Base-by-base conservation (phyloP, 1,140 invertebrate genomes). In the Lepidostoma basale region DNA sequence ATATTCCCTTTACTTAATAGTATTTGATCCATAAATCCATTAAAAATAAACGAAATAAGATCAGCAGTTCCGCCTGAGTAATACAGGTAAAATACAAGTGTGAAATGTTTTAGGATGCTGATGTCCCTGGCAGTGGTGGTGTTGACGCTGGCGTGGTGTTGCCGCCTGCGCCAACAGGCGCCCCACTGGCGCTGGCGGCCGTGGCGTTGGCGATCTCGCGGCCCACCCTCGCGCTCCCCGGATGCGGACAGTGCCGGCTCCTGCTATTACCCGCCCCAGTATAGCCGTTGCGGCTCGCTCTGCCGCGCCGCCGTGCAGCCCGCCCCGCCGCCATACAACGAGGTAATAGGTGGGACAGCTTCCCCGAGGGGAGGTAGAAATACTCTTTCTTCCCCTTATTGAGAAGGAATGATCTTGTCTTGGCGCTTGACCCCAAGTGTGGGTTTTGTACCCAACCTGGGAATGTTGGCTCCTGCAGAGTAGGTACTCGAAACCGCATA, bases 261-360 rank as follows among this genome's bases (percentile, higher is more conserved):
- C 6, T 90, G 88, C 75, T 92, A 90, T 78, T 87, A 88, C 0
- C 90, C 91, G 10, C 91, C 90, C 1, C 88, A 90, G 72, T 92
- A 92, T 74, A 91, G 89, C 73, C 85, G 90, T 74, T 92, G 91
- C 76, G 89, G 88, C 60, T 92, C 90, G 42, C 90, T 92, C 73
- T 73, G 90, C 74, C 92, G 91, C 75, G 88, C 88, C 58, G 91
- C 90, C 44, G 90, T 92, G 73, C 88, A 91, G 72, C 89, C 90
- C 74, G 85, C 88, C 0, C 87, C 91, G 62, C 90, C 90, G 8
- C 91, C 92, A 0, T 94, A 94, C 78, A 89, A 89, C 63, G 92
- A 94, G 87, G 92, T 92, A 78, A 76, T 18, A 42, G n/a, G n/a
- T n/a, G n/a, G n/a, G n/a, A n/a, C n/a, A n/a, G n/a, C n/a, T n/a